These are phyloP conservation scores for Toxonevra muliebris DNA, from an alignment of 2,888 invertebrate genomes.

Conservation along the genomic window DNA sequence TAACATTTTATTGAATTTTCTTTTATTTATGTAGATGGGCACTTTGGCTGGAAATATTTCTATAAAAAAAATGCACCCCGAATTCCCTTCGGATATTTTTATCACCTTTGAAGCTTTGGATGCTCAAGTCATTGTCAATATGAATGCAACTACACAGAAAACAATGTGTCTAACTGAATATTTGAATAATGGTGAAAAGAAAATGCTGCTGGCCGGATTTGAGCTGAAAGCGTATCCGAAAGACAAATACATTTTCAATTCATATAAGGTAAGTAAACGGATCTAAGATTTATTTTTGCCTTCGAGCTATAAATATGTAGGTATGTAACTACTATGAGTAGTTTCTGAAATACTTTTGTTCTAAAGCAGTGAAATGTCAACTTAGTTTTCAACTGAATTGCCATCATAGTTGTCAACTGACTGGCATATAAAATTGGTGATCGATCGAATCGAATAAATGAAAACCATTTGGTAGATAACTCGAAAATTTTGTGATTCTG, in stretches of 20 bases:
- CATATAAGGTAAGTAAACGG: slow-evolving; percentile 38
- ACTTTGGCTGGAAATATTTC: slow-evolving; percentile 75
- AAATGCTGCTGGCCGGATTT: slow-evolving; percentile 37
- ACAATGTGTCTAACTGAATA: slow-evolving; percentile 35
- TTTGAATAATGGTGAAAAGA: slow-evolving; percentile 21
- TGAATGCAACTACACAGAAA: slow-evolving; percentile 52
- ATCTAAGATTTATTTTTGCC: too few species aligned
- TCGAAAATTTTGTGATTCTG: too few species aligned
- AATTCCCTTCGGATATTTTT: slow-evolving; percentile 76
- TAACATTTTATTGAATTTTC: too few species aligned
- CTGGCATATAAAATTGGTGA: too few species aligned
- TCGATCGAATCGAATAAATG: too few species aligned
- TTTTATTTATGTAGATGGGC: slow-evolving; percentile 66
- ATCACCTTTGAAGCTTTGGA: slow-evolving; percentile 62
- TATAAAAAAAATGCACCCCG: slow-evolving; percentile 71
- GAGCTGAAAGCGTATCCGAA: slow-evolving; percentile 39
- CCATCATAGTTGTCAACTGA: too few species aligned
- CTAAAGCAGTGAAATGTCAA: too few species aligned
- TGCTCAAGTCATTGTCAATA: slow-evolving; percentile 65
- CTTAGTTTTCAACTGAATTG: too few species aligned
- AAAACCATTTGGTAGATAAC: too few species aligned
- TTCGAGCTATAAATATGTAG: too few species aligned
- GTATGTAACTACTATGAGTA: too few species aligned
- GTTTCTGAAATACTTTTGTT: too few species aligned
- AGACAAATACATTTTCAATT: slow-evolving; percentile 38